Evolutionary conservation across 2,113 vertebrate species (phyloP).

Genomic region (Coptodon bakossiorum): DNA sequence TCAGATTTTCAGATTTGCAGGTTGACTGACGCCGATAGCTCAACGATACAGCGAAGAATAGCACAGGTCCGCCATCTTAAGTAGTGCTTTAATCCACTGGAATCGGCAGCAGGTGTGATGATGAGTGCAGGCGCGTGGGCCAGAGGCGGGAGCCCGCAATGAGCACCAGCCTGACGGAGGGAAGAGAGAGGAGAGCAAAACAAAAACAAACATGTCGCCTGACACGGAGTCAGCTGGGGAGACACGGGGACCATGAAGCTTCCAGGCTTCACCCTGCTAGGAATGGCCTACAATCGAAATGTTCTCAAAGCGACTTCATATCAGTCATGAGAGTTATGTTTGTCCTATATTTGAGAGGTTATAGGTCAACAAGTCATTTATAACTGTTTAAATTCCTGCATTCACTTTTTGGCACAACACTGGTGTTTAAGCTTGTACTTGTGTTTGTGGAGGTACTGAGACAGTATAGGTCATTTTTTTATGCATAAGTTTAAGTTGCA

Average conservation of each 20-base stretch:
- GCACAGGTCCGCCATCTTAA: too few species aligned
- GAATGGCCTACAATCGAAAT: not conserved
- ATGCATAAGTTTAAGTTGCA: not conserved
- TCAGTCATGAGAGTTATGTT: not conserved
- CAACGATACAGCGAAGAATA: not conserved
- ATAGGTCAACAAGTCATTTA: not conserved
- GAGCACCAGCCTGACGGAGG: not conserved
- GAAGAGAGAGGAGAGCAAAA: not conserved
- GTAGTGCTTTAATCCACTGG: too few species aligned
- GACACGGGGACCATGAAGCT: not conserved
- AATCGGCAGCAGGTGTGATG: too few species aligned
- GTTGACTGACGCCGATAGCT: not conserved
- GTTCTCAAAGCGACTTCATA: not conserved
- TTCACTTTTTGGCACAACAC: not conserved
- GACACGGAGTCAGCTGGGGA: not conserved
- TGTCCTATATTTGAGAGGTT: not conserved
- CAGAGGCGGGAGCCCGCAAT: not conserved
- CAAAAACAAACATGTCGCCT: not conserved
- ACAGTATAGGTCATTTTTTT: not conserved
- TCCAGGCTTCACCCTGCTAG: not conserved
- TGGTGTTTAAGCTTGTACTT: not conserved
- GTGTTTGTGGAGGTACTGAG: not conserved
- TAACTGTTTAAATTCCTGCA: not conserved
- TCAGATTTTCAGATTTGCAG: not conserved
- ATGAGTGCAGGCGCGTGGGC: too few species aligned